Base-by-base conservation (phyloP, 2,113 vertebrate genomes). In the Okapia johnstoni region DNA sequence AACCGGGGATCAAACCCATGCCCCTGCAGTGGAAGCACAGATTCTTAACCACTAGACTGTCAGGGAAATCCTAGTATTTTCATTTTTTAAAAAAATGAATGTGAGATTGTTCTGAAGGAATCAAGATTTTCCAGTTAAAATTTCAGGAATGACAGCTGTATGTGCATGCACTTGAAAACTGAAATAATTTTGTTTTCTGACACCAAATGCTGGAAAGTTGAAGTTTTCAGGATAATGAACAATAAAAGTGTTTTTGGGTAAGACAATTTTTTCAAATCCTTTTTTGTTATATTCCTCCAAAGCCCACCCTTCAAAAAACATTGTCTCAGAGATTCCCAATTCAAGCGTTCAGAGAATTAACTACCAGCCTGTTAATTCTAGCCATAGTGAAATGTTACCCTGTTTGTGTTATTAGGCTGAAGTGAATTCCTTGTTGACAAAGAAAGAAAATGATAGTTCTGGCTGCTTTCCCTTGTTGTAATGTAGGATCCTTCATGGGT, bases 111-210 rank as follows among this genome's bases (percentile, higher is more conserved):
- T 92, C 21, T 28, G 77, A 55, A 87, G 76, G 54, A 95, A 92
- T 36, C 73, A 93, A 87, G 70, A 88, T 50, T 96, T 96, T 57
- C 33, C 28, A 66, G 46, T 93, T 94, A 61, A 73, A 96, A 94
- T 54, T 94, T 96, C 58, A 95, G 33, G 36, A 50, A 55, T 36
- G 52, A 90, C 36, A 90, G 43, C 55, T 85, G 17, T 92, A n/a
- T 96, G 8, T 95, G 19, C 52, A 33, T 88, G 73, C 96, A 94
- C 89, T 94, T 96, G 94, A 94, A 97, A 96, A 96, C 70, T 96
- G 77, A 98, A 98, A 97, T 96, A 46, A 97, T 97, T 91, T 93
- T 97, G 66, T 66, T 97, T 98, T 6, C 50, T 98, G 81, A 88
- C 66, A 85, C 50, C 91, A 93, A 97, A 85, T 2, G 60, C 52